phyloP scores from a whole-genome alignment of 2,113 vertebrate genomes.

The Scatophagus argus region DNA sequence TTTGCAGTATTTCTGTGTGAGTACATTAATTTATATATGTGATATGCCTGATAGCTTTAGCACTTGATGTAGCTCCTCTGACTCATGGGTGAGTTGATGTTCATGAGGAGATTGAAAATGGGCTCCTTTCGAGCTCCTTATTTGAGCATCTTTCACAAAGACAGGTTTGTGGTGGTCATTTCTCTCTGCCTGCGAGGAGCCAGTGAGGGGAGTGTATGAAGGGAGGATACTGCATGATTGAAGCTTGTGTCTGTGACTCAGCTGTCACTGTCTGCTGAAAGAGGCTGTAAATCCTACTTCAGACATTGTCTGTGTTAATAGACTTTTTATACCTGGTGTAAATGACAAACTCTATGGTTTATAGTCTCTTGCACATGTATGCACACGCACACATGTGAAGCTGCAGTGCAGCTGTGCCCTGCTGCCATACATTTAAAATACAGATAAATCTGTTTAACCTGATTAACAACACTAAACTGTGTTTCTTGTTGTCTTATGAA shows the following conservation, averaged over 20 bases:
- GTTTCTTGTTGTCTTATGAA: not conserved
- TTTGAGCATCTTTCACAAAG: slow-evolving; percentile 73
- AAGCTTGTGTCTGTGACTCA: slow-evolving; percentile 53
- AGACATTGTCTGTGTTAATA: slow-evolving; percentile 66
- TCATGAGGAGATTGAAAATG: slow-evolving; percentile 60
- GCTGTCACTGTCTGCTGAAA: slow-evolving; percentile 50
- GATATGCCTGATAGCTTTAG: slow-evolving; percentile 17
- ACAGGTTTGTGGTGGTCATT: slow-evolving; percentile 76
- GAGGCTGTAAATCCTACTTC: slow-evolving; percentile 55
- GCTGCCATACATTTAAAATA: not conserved
- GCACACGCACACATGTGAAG: slow-evolving; percentile 12
- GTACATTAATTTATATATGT: slow-evolving; percentile 14
- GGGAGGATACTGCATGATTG: slow-evolving; percentile 49
- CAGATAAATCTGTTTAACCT: not conserved
- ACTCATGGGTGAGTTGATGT: slow-evolving; percentile 53
- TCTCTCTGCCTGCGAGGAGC: slow-evolving; percentile 47
- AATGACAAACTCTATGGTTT: slow-evolving; percentile 68
- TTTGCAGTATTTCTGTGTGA: slow-evolving; percentile 5
- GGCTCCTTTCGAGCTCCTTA: slow-evolving; percentile 51
- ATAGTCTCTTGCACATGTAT: slow-evolving; percentile 39
- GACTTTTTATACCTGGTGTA: slow-evolving; percentile 68
- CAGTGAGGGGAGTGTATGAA: slow-evolving; percentile 42
- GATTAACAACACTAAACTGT: not conserved
- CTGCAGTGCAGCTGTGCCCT: not conserved
- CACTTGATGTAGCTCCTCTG: slow-evolving; percentile 45